Evolutionary conservation across 2,888 invertebrate species (phyloP), one percentile per base, ranked within the genome.

Genomic region (Drosophila rellima): DNA sequence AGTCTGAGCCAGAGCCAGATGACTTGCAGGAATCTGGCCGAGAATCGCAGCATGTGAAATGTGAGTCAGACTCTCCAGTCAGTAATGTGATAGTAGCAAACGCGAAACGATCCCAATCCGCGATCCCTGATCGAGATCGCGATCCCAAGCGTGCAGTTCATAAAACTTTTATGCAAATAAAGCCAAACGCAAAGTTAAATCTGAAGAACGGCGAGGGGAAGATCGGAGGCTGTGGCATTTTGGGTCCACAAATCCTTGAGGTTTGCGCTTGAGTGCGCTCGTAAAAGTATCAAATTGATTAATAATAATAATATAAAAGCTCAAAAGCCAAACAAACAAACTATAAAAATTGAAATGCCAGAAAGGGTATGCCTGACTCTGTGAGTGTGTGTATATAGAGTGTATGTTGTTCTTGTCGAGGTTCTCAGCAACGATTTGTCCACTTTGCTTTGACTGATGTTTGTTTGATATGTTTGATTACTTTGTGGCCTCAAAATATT

Each of bases 211-310:
- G 61, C 8, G 4, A 6, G 11, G n/a, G 20, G 35, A n/a, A 13
- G 5, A 2, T 3, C 1, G 10, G n/a, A n/a, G 20, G 8, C 15
- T 29, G 13, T 8, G 61, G 70, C 78, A 67, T 65, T 70, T 74
- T 47, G 74, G 69, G 63, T 40, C 70, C 50, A 70, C 79, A 83
- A 86, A 83, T 81, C 77, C 83, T 85, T 82, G 83, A 72, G 82
- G 74, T 83, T 83, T 74, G 85, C 87, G 87, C 80, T 77, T 84
- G 82, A 85, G 85, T 87, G 85, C 78, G 78, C 82, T 79, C 85
- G 85, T 82, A 82, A 87, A 87, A 88, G 86, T 87, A 87, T 87
- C 86, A 87, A 87, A 87, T 87, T 87, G 86, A 87, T 87, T 87
- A 87, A 88, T 87, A 83, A 88, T 87, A 83, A 87, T 82, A 86